Evolutionary conservation across 2,888 invertebrate species (phyloP).

Genomic region (Agapetus fuscipes): DNA sequence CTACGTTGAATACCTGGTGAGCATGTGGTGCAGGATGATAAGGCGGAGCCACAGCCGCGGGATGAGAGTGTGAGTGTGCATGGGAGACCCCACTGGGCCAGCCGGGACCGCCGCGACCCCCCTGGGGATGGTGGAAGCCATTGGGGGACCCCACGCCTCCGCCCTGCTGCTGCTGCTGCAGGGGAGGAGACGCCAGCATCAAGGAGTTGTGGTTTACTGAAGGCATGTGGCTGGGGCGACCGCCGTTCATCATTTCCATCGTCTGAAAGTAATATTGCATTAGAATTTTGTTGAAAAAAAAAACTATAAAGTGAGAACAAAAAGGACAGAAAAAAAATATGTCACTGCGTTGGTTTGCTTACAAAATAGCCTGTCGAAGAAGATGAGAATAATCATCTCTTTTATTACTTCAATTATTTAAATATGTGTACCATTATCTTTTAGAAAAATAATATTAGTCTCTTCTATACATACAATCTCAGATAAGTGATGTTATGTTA

Average conservation of each 20-base stretch:
- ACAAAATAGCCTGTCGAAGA: too few relatives aligned
- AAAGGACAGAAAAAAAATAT: too few relatives aligned
- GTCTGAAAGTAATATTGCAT: constrained; percentile 6
- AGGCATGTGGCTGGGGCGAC: not conserved
- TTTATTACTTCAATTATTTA: too few relatives aligned
- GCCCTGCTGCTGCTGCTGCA: not conserved
- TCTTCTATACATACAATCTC: too few relatives aligned
- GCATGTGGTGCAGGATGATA: constrained; percentile 14
- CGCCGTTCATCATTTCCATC: constrained; percentile 12
- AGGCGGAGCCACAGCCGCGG: constrained; percentile 10
- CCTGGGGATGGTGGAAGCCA: not conserved
- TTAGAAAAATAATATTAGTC: too few relatives aligned
- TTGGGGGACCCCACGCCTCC: not conserved
- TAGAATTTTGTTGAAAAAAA: not conserved
- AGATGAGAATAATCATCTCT: too few relatives aligned
- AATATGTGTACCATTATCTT: too few relatives aligned
- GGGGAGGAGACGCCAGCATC: too few relatives aligned
- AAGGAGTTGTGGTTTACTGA: constrained; percentile 1
- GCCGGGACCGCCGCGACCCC: not conserved
- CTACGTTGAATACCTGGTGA: constrained; percentile 13
- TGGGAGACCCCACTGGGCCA: constrained; percentile 7
- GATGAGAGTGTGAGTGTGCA: constrained; percentile 13
- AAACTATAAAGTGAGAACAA: too few relatives aligned
- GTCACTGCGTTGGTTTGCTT: too few relatives aligned
- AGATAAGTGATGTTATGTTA: too few relatives aligned